Conservation (phyloP, 2,888 invertebrate species). For the Spilosoma lubricipeda region DNA sequence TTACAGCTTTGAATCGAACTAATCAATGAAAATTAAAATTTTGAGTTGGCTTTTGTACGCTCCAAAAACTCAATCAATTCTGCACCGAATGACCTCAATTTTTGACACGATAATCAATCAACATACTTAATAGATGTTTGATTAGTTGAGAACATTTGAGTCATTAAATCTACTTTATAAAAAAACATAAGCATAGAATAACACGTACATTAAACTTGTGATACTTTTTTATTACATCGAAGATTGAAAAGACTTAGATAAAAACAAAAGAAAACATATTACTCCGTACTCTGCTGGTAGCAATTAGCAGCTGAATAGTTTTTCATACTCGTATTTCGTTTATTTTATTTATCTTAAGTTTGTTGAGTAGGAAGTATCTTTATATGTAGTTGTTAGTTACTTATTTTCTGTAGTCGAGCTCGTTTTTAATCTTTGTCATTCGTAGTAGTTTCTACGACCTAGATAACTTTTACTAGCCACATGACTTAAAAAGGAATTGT, state of each 20-base stretch:
- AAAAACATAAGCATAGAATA: neutral
- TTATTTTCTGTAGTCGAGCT: neutral
- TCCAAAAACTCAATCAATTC: too few species aligned
- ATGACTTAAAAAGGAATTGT: too few species aligned
- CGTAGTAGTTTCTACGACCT: neutral
- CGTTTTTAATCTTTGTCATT: neutral
- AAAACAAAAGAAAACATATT: neutral
- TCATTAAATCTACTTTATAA: neutral
- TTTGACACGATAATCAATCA: too few species aligned
- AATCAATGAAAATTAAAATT: too few species aligned
- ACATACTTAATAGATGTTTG: neutral
- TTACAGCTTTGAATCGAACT: too few species aligned
- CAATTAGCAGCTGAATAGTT: neutral
- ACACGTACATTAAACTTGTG: neutral
- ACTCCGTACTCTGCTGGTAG: neutral
- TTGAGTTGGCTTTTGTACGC: too few species aligned
- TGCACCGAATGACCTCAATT: too few species aligned
- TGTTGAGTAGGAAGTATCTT: neutral
- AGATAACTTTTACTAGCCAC: too few species aligned
- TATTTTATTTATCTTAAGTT: neutral
- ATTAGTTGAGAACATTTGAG: neutral
- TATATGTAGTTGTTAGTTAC: neutral
- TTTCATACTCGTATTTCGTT: neutral
- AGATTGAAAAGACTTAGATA: neutral
- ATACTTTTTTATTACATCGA: neutral